Evolutionary conservation across 1,140 invertebrate species (phyloP), one percentile per base, ranked within the genome.

Genomic region (Caenorhabditis inopinata): DNA sequence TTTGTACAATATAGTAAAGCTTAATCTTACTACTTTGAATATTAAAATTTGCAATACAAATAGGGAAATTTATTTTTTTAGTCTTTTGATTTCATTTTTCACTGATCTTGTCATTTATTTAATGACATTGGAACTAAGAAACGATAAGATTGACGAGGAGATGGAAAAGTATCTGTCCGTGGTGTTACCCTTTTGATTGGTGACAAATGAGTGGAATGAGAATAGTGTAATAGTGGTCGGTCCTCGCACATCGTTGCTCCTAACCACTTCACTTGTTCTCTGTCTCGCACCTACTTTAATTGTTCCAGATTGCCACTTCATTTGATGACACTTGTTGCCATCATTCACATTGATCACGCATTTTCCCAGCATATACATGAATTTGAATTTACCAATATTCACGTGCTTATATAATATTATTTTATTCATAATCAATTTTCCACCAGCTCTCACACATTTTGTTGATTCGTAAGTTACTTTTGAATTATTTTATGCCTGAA

Each of bases 241-340:
- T 18, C 32, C 32, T 68, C 58, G 32, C 58, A 68, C 58, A 38
- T 68, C 32, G 32, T 68, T 68, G 58, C 58, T 42, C 32, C 32
- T 38, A 68, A 68, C 58, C 58, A 68, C 58, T 68, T 42, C 58
- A 68, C 32, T 68, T 68, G 51, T 58, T 58, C 51, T 21, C 27
- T 32, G 32, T 68, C 58, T 68, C 58, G 58, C 58, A 68, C 58
- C 58, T 68, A 68, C 58, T 68, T 68, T 68, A 68, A 68, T 68
- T 68, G 58, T 68, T 68, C 58, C 58, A 68, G 58, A 68, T 68
- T 68, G 58, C 58, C 58, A 68, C 58, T 68, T 68, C 58, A 68
- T 38, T 68, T 68, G 58, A 68, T 68, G 58, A 68, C 58, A 68
- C 58, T 68, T 25, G 58, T 18, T 68, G 58, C n/a, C 7, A 29